A percentile compares a stretch with the other conserved stretches of the same genome.
These are phyloP conservation scores for Aplysina aerophoba DNA, from an alignment of 37 sponge, comb jelly and placozoan genomes.

Conservation along the genomic window DNA sequence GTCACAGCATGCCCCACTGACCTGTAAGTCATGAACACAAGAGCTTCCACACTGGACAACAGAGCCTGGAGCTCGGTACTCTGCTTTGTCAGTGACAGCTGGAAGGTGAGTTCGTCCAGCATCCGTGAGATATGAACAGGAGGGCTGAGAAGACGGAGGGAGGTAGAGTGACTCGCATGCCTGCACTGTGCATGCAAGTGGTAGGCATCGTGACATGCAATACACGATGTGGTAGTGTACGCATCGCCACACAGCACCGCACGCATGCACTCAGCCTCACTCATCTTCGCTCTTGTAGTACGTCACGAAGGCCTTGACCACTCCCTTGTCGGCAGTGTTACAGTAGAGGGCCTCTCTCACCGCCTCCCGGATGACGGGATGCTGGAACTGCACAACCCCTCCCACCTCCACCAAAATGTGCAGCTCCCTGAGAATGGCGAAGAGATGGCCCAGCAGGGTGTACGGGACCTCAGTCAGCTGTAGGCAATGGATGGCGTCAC, in stretches of 20 bases:
- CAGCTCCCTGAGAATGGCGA: not conserved
- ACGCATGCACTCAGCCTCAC: not conserved
- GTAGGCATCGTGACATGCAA: no score
- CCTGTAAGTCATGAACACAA: constrained; percentile 20
- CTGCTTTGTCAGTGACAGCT: not conserved
- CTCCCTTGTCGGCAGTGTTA: not conserved
- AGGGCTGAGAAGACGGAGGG: not conserved
- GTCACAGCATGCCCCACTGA: not conserved
- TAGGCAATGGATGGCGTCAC: no score
- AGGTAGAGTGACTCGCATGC: not conserved
- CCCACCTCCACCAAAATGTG: not conserved
- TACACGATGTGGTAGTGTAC: no score
- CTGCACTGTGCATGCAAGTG: not conserved
- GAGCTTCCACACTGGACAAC: not conserved
- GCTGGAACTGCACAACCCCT: constrained; percentile 11
- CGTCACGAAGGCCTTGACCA: not conserved
- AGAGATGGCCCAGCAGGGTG: not conserved
- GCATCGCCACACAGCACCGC: not conserved
- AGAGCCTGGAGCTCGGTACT: not conserved
- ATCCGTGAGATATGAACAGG: constrained; percentile 16
- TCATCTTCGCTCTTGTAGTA: not conserved
- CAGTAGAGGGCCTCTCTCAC: not conserved
- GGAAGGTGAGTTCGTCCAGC: constrained; percentile 6
- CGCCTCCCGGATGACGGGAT: not conserved
- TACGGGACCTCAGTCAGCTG: not conserved